Evolutionary conservation across 2,888 invertebrate species (phyloP).

Genomic region (Pachydiplax longipennis): DNA sequence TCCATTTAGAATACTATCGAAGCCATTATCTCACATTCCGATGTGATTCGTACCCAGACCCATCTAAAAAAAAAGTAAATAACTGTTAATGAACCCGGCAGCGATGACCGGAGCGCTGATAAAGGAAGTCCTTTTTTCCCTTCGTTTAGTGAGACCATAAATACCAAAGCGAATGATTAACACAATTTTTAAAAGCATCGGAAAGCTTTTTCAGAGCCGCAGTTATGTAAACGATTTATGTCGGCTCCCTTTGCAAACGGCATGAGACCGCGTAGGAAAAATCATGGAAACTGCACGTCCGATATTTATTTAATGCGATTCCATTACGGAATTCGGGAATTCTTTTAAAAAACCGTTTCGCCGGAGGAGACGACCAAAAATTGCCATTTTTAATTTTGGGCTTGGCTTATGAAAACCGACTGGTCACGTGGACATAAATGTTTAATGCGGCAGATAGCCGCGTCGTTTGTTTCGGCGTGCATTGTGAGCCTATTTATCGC

Average conservation of each 20-base stretch:
- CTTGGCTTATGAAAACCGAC: background rate
- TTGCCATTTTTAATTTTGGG: background rate
- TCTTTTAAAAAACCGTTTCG: background rate
- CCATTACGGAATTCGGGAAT: background rate
- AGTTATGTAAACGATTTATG: background rate
- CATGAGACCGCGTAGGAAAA: background rate
- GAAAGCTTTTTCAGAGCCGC: background rate
- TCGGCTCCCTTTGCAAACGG: background rate
- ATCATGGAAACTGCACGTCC: background rate
- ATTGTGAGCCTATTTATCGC: background rate
- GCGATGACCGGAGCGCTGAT: background rate
- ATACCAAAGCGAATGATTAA: background rate
- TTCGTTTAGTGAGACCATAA: background rate
- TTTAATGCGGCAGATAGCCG: background rate
- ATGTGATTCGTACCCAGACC: too few relatives aligned
- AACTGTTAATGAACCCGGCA: too few relatives aligned
- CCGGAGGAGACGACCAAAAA: background rate
- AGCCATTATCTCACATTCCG: too few relatives aligned
- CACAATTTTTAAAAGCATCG: background rate
- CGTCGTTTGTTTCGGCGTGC: background rate
- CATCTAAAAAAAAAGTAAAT: too few relatives aligned
- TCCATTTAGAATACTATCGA: too few relatives aligned
- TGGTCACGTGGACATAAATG: background rate
- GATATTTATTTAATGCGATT: background rate
- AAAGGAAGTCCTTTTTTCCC: background rate